phyloP scores from a whole-genome alignment of 2,797 vertebrate species.

The Botia almorhae region DNA sequence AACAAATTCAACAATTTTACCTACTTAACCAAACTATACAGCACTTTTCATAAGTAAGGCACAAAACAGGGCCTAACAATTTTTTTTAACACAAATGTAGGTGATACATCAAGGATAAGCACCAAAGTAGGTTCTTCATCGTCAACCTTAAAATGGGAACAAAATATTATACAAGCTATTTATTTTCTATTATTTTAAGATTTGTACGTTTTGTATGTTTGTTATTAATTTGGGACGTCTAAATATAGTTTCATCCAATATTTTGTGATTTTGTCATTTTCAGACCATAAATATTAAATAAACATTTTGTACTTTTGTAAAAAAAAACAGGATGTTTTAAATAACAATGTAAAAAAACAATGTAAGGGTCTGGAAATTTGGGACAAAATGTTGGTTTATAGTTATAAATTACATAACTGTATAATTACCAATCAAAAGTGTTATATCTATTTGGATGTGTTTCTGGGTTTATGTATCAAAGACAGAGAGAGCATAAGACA shows the following conservation, averaged over 20 bases:
- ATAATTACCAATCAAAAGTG: too few species aligned
- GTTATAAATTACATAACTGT: too few species aligned
- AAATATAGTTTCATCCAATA: not conserved
- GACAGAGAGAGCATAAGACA: not conserved
- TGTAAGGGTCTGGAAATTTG: too few species aligned
- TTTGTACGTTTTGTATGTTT: not conserved
- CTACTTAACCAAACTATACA: not conserved
- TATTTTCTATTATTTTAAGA: not conserved
- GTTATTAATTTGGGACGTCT: not conserved
- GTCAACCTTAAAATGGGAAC: not conserved
- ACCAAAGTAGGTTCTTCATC: too few species aligned
- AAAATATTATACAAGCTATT: not conserved
- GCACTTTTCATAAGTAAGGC: too few species aligned
- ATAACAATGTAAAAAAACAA: not conserved
- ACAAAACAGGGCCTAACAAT: too few species aligned
- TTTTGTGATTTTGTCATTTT: not conserved
- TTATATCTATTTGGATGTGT: too few species aligned
- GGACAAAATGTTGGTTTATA: too few species aligned
- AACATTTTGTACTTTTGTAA: not conserved
- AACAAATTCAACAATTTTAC: not conserved
- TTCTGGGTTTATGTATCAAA: not conserved
- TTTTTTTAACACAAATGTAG: too few species aligned
- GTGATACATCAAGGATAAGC: too few species aligned
- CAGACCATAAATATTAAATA: not conserved
- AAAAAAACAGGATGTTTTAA: not conserved